Conservation (phyloP, 2,797 vertebrate genomes). For the Artibeus lituratus region DNA sequence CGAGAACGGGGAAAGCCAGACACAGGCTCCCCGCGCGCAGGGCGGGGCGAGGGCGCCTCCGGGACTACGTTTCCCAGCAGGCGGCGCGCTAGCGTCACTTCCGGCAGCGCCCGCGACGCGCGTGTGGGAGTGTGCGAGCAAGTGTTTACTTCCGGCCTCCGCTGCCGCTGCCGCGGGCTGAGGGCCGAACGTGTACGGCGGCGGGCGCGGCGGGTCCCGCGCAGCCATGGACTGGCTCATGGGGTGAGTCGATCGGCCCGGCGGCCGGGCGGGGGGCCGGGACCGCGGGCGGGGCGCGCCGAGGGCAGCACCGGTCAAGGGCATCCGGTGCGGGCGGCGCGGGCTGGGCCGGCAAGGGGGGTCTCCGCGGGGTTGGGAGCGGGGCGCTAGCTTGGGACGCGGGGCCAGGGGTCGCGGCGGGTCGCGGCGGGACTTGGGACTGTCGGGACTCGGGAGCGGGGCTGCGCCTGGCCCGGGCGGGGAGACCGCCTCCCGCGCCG, state of each 20-base stretch:
- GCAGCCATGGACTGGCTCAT: conserved; percentile 96
- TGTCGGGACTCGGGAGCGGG: neutral
- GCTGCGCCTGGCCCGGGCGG: neutral
- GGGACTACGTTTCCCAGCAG: conserved; percentile 76
- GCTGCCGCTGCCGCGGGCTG: conserved; percentile 64
- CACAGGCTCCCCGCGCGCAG: accelerated
- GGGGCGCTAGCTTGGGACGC: neutral
- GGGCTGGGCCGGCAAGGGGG: neutral
- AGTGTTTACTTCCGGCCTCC: conserved; percentile 95
- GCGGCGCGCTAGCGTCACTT: conserved; percentile 61
- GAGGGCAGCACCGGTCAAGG: neutral
- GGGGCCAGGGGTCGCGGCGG: neutral
- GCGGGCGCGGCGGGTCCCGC: conserved; percentile 74
- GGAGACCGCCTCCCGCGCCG: neutral
- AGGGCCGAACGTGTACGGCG: conserved; percentile 51
- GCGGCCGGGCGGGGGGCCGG: neutral
- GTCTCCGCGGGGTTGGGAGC: neutral
- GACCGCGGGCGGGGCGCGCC: neutral
- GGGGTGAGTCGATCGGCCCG: conserved; percentile 87
- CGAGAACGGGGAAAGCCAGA: neutral
- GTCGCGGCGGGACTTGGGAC: neutral
- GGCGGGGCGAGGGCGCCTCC: neutral
- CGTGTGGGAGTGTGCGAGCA: conserved; percentile 77
- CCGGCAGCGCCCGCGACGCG: conserved; percentile 75
- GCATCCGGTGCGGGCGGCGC: neutral